These are phyloP conservation scores for Callipepla squamata DNA, from an alignment of 2,113 vertebrate genomes.

Conservation along the genomic window DNA sequence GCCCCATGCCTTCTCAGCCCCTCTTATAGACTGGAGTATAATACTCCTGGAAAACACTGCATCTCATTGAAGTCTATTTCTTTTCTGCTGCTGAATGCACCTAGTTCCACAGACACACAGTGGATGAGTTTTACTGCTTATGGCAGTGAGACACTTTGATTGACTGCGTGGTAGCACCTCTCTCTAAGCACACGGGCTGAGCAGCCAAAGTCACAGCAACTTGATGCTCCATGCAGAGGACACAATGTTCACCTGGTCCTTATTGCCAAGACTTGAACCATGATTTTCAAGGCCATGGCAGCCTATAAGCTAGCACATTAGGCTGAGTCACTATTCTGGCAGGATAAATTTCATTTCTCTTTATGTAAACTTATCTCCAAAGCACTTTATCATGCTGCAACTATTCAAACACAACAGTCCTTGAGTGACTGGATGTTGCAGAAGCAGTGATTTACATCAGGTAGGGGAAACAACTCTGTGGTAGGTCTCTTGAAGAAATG, in stretches of 20 bases:
- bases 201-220: constrained; percentile 2
- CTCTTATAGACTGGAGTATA: neutral
- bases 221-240: constrained; percentile 32
- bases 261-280: constrained; percentile 4
- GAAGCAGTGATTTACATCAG: constrained; percentile 37
- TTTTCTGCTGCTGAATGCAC: neutral
- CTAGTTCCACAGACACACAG: neutral
- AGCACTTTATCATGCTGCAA: constrained; percentile 43
- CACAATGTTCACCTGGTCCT: constrained; percentile 49
- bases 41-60: neutral
- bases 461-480: constrained; percentile 15
- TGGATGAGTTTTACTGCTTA: neutral
- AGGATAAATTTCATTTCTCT: constrained; percentile 15
- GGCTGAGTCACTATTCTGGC: constrained; percentile 65
- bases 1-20: rapidly evolving
- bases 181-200: neutral
- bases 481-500: constrained; percentile 24
- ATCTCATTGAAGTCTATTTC: neutral
- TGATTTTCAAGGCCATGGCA: constrained; percentile 13
- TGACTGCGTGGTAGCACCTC: neutral
- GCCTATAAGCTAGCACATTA: constrained; percentile 30
- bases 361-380: constrained; percentile 22
- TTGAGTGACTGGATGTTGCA: neutral
- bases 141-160: neutral
- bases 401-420: neutral